Evolutionary conservation across 2,888 invertebrate species (phyloP).

Genomic region (Encarsia formosa): DNA sequence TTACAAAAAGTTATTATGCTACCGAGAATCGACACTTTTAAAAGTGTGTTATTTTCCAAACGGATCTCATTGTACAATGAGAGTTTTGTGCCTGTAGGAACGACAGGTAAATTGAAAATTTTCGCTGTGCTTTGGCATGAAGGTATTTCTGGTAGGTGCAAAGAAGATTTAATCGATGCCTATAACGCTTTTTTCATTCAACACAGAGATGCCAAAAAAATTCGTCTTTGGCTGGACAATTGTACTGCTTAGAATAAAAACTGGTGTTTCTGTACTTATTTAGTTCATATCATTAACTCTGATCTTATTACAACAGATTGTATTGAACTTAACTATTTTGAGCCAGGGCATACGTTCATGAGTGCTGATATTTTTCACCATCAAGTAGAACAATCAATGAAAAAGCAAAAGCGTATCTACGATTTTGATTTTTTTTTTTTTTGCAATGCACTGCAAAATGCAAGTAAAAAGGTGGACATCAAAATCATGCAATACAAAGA

Average conservation of each 20-base stretch:
- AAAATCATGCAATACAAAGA: not conserved
- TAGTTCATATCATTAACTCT: constrained; percentile 9
- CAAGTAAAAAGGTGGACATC: too few relatives aligned
- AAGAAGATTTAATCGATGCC: constrained; percentile 7
- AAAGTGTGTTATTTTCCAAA: not conserved
- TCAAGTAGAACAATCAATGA: constrained; percentile 21
- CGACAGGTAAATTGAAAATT: too few relatives aligned
- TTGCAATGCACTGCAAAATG: too few relatives aligned
- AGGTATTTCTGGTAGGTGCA: constrained; percentile 3
- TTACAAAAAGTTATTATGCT: constrained; percentile 1
- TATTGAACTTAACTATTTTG: constrained; percentile 5
- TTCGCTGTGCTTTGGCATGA: constrained; percentile 6
- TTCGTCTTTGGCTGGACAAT: constrained; percentile 13
- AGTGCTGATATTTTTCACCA: too few relatives aligned
- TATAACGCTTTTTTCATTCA: constrained; percentile 4
- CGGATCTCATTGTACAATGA: not conserved
- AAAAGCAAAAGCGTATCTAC: constrained; percentile 9
- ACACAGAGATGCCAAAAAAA: constrained; percentile 1
- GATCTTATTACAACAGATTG: not conserved
- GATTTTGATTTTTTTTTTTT: constrained; percentile 4
- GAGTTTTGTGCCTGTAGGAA: not conserved
- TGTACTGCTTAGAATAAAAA: constrained; percentile 10
- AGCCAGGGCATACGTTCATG: constrained; percentile 20
- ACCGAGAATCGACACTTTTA: not conserved
- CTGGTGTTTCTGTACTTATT: constrained; percentile 8